A percentile compares a stretch with the other conserved stretches of the same genome.
phyloP scores from a whole-genome alignment of 2,888 invertebrate species.

The Habroteleia sp. region DNA sequence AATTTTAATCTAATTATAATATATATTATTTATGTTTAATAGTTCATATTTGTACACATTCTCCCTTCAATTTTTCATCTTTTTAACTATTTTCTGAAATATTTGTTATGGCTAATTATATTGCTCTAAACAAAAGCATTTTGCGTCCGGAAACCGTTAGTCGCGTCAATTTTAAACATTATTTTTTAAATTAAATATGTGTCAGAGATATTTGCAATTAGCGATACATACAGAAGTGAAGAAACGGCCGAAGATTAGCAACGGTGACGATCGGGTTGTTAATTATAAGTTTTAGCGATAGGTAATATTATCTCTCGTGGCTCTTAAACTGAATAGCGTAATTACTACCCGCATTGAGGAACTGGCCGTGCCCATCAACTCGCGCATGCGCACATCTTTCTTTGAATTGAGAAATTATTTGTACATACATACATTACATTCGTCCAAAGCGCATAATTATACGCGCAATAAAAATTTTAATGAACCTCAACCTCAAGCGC shows the following conservation, averaged over 20 bases:
- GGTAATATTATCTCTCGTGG: slow-evolving; percentile 56
- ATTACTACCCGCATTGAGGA: slow-evolving; percentile 48
- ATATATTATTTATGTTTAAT: no score
- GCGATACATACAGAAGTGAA: slow-evolving; percentile 53
- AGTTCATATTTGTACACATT: no score
- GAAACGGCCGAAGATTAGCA: slow-evolving; percentile 61
- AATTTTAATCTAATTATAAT: no score
- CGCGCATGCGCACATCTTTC: slow-evolving; percentile 37
- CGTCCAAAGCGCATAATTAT: slow-evolving; percentile 46
- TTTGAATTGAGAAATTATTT: slow-evolving; percentile 57
- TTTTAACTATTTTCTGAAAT: no score
- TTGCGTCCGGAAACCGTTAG: slow-evolving; percentile 32
- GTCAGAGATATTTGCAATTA: slow-evolving; percentile 57
- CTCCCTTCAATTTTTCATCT: no score
- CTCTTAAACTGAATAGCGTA: slow-evolving; percentile 59
- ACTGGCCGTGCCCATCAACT: slow-evolving; percentile 44
- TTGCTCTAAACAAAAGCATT: no score
- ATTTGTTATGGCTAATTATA: no score
- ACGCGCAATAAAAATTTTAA: slow-evolving; percentile 33
- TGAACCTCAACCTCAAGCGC: slow-evolving; percentile 21
- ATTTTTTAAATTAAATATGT: slow-evolving; percentile 41
- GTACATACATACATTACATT: slow-evolving; percentile 40
- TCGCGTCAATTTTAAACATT: slow-evolving; percentile 40
- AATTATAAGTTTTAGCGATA: slow-evolving; percentile 62
- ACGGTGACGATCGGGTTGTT: slow-evolving; percentile 62